Evolutionary conservation across 2,797 vertebrate genomes (phyloP), one percentile per base, ranked within the genome.

Genomic region (Sorex maritimensis): DNA sequence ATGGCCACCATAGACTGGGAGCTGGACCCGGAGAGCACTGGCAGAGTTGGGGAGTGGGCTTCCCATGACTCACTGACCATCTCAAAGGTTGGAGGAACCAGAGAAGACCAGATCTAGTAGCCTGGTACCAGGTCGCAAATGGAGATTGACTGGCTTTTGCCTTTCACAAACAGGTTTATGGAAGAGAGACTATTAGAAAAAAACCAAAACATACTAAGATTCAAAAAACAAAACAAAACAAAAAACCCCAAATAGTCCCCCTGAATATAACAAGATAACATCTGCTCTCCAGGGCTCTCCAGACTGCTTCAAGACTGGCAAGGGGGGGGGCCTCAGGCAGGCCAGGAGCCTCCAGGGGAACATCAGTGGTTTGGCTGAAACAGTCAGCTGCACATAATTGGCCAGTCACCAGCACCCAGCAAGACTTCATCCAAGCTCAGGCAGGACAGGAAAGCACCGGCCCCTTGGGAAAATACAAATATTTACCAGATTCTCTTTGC

Each of bases 321-420:
- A 97, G 87, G 77, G 96, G 96, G 41, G 41, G 41, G 94, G 75
- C 89, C 88, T 41, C 95, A 94, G 96, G 97, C 96, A 96, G 82
- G 87, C 92, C 96, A 96, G 97, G 90, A 95, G 95, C 98, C 98
- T 89, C 97, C 95, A 69, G 74, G 95, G 97, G 81, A 96, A 98
- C 98, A 97, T 98, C 98, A 99, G 98, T 98, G 99, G 99, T 99
- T 99, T 96, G 98, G 98, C 98, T 97, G 98, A 98, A 98, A 98
- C 98, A 98, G 97, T 98, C 97, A 97, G 98, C 98, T 98, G 98
- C 98, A 99, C 98, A 98, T 98, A 95, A 97, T 79, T 94, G 93
- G 96, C 97, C 95, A 96, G 93, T 97, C 92, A 88, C 85, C 97
- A 98, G 98, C 99, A 99, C 98, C 98, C 98, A 98, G 98, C 98